Evolutionary conservation across 2,113 vertebrate genomes (phyloP).

Genomic region (Paralichthys olivaceus): DNA sequence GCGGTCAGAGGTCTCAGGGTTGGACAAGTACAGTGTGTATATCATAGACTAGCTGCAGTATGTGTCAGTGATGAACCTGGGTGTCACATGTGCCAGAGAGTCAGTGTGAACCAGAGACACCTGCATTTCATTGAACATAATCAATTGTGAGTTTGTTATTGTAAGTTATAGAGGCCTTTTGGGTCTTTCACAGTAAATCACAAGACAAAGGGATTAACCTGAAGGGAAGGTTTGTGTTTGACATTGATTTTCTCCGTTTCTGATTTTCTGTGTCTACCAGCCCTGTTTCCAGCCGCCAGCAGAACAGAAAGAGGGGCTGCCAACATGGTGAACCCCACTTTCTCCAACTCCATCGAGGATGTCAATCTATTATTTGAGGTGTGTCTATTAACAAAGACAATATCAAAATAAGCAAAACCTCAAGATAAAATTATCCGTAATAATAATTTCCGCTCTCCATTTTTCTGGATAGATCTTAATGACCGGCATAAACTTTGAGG

Average conservation of each 20-base stretch:
- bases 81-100: conserved; percentile 16
- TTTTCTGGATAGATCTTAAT: conserved; percentile 84
- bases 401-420: background rate
- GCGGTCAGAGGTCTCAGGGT: conserved; percentile 46
- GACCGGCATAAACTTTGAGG: conserved; percentile 82
- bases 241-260: background rate
- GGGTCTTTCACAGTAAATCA: conserved; percentile 1
- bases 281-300: conserved; percentile 86
- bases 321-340: conserved; percentile 68
- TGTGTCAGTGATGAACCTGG: background rate
- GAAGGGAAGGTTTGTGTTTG: background rate
- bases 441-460: background rate
- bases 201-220: background rate
- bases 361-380: conserved; percentile 91
- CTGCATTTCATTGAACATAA: background rate
- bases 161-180: conserved; percentile 2
- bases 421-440: accelerated
- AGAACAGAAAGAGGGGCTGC: conserved; percentile 79
- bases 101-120: background rate
- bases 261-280: conserved; percentile 42
- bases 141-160: background rate
- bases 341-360: conserved; percentile 86
- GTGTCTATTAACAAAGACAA: background rate
- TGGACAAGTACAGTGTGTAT: conserved; percentile 10
- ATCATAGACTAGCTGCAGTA: conserved; percentile 1